phyloP scores from a whole-genome alignment of 2,797 vertebrate species.

The Sus cebifrons region DNA sequence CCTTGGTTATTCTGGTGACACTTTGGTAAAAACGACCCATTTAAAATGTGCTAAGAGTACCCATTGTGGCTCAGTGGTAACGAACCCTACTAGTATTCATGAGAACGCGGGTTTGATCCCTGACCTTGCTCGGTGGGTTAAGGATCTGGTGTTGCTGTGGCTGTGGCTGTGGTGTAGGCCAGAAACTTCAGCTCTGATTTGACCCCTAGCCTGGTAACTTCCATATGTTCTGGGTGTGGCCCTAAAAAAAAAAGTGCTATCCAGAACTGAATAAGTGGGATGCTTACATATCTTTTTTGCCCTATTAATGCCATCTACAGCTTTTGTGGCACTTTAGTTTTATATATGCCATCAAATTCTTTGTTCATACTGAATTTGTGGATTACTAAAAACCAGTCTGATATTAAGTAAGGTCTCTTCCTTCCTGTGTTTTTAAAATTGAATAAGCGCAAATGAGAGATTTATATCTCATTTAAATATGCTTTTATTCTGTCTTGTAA shows the following conservation, averaged over 20 bases:
- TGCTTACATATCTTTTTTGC: neutral
- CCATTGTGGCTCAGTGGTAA: too few relatives aligned
- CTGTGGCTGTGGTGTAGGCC: too few relatives aligned
- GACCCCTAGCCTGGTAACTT: too few relatives aligned
- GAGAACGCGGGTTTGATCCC: too few relatives aligned
- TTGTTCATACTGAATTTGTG: slow-evolving; percentile 33
- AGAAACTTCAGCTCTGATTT: too few relatives aligned
- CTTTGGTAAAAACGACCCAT: slow-evolving; percentile 38
- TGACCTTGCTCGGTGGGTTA: too few relatives aligned
- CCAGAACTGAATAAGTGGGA: neutral
- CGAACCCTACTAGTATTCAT: too few relatives aligned
- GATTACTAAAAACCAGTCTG: slow-evolving; percentile 53
- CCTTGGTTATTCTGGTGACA: neutral
- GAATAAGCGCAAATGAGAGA: slow-evolving; percentile 37
- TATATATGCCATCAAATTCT: slow-evolving; percentile 22
- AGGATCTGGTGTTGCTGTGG: too few relatives aligned
- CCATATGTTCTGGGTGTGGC: too few relatives aligned
- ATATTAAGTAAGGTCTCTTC: slow-evolving; percentile 61
- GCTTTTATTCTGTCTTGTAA: slow-evolving; percentile 56
- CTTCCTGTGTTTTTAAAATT: slow-evolving; percentile 52
- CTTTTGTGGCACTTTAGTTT: slow-evolving; percentile 16
- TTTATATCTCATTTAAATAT: slow-evolving; percentile 67
- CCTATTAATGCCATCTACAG: neutral
- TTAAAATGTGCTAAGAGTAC: slow-evolving; percentile 12
- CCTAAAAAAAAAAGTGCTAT: neutral